Evolutionary conservation across 2,113 vertebrate genomes (phyloP).

Genomic region (Percina caprodes): DNA sequence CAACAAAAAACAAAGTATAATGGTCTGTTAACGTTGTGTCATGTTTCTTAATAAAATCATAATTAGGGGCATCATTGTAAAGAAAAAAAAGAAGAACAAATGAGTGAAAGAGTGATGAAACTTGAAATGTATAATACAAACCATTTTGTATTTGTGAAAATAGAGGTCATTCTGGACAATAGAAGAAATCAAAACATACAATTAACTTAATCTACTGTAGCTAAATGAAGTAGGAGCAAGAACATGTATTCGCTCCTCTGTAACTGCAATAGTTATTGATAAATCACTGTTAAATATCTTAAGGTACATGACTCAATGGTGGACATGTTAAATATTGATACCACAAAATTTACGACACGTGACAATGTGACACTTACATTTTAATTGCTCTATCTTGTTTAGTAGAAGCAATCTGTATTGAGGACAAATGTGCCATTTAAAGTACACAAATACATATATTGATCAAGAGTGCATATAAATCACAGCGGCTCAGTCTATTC

Average conservation of each 20-base stretch:
- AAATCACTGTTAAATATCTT: neutral
- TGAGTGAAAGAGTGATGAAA: neutral
- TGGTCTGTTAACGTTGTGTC: neutral
- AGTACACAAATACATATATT: neutral
- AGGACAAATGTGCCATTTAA: neutral
- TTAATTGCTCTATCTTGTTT: constrained; percentile 9
- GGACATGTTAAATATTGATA: neutral
- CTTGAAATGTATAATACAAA: neutral
- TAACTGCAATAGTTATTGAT: neutral
- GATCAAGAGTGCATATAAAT: neutral
- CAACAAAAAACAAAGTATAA: neutral
- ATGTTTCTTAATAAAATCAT: neutral
- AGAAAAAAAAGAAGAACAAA: neutral
- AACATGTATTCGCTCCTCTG: neutral
- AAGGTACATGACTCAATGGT: neutral
- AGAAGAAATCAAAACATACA: neutral
- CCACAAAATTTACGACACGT: neutral
- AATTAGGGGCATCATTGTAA: neutral
- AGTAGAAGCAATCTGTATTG: neutral
- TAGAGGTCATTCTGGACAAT: neutral
- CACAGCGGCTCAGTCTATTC: neutral
- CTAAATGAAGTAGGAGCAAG: neutral
- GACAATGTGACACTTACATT: neutral
- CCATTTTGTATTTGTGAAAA: neutral
- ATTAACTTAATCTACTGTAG: neutral